Conservation (phyloP, 53 echinoderm and acorn worm species). For the Apostichopus leukothele region DNA sequence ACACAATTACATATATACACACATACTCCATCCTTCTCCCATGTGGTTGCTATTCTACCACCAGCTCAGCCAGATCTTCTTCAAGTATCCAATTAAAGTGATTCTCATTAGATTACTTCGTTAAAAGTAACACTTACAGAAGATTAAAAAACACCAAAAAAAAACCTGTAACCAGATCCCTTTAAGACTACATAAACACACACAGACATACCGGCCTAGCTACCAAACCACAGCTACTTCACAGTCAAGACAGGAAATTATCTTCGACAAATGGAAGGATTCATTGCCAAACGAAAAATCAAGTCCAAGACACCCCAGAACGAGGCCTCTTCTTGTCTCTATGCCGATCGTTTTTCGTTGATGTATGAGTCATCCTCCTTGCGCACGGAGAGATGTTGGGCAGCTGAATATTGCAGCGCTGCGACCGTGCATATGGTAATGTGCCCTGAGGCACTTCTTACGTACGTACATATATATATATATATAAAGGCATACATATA, state of each 20-base stretch:
- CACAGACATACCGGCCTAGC: background rate
- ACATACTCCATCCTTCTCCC: too few species aligned
- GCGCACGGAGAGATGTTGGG: background rate
- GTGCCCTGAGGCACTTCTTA: slow-evolving; percentile 1
- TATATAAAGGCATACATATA: too few species aligned
- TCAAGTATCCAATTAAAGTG: slow-evolving; percentile 1
- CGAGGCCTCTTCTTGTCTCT: slow-evolving; percentile 37
- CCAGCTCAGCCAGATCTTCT: background rate
- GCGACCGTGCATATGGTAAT: slow-evolving; percentile 34
- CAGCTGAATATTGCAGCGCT: slow-evolving; percentile 12
- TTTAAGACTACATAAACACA: slow-evolving; percentile 3
- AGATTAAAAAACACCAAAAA: background rate
- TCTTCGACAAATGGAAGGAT: slow-evolving; percentile 25
- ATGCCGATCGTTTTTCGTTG: background rate
- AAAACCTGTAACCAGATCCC: slow-evolving; percentile 30
- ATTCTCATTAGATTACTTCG: background rate
- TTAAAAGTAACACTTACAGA: slow-evolving; percentile 21
- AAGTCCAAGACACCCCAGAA: background rate
- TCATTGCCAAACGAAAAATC: slow-evolving; percentile 12
- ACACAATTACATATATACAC: too few species aligned
- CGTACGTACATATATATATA: too few species aligned
- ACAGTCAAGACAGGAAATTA: slow-evolving; percentile 32
- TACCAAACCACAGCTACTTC: background rate
- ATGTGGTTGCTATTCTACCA: background rate
- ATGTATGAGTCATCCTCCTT: slow-evolving; percentile 28